These are phyloP conservation scores for Sesia bembeciformis DNA, from an alignment of 2,888 invertebrate genomes.

Conservation along the genomic window DNA sequence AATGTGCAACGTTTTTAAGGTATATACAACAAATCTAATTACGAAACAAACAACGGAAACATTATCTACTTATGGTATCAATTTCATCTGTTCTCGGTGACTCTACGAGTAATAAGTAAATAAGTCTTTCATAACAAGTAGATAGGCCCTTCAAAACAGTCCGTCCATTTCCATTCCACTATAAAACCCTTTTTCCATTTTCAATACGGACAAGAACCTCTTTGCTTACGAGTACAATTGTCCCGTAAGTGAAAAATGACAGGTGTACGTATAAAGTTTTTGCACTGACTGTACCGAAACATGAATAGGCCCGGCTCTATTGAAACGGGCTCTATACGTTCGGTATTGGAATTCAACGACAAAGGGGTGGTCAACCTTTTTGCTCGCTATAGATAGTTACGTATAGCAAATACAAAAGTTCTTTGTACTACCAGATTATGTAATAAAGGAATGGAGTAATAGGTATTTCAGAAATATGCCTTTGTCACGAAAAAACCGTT, in stretches of 20 bases:
- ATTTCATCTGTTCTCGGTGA: too few relatives aligned
- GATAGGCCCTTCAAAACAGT: constrained; percentile 2
- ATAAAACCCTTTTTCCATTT: not conserved
- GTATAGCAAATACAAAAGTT: not conserved
- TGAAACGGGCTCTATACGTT: constrained; percentile 43
- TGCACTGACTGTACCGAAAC: constrained; percentile 17
- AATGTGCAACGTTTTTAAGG: too few relatives aligned
- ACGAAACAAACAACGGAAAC: too few relatives aligned
- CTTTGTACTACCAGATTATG: not conserved
- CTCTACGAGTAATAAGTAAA: constrained; percentile 16
- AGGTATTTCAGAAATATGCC: too few relatives aligned
- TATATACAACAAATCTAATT: too few relatives aligned
- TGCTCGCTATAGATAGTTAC: constrained; percentile 24
- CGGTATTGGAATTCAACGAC: constrained; percentile 61
- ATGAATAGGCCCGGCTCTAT: constrained; percentile 44
- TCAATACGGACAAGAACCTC: not conserved
- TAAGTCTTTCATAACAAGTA: constrained; percentile 25
- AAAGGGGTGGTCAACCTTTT: constrained; percentile 63
- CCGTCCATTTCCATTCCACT: not conserved
- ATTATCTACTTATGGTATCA: too few relatives aligned
- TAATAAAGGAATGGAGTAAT: not conserved
- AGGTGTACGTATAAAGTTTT: not conserved
- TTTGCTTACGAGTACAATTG: not conserved
- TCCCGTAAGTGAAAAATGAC: not conserved
- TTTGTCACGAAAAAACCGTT: too few relatives aligned